Conservation (phyloP, 2,113 vertebrate species). For the Tetrao urogallus region DNA sequence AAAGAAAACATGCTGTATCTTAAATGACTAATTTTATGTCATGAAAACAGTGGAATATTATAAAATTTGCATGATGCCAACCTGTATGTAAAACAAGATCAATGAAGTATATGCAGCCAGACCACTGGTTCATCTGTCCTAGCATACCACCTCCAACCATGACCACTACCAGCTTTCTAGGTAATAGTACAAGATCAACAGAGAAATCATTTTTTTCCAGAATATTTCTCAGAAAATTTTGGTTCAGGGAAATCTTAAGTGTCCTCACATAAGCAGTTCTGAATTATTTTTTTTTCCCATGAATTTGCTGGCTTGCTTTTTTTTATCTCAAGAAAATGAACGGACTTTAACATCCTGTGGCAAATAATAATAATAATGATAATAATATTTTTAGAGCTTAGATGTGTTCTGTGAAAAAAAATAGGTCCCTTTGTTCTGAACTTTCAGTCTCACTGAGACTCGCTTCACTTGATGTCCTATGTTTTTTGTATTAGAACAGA, state of each 20-base stretch:
- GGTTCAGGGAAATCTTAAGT: neutral
- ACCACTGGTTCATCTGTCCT: neutral
- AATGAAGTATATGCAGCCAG: neutral
- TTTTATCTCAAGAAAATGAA: neutral
- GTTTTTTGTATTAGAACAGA: neutral
- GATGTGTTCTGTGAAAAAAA: neutral
- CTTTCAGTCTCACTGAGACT: neutral
- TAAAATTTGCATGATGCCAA: neutral
- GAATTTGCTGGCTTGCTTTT: neutral
- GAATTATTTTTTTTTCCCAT: neutral
- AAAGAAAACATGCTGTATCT: neutral
- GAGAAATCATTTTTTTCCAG: neutral
- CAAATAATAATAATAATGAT: neutral
- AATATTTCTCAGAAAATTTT: neutral
- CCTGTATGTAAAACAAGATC: neutral
- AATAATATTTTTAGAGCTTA: neutral
- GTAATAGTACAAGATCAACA: neutral
- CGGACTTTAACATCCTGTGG: neutral
- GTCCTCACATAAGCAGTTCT: neutral
- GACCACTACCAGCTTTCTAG: neutral
- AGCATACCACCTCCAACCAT: neutral
- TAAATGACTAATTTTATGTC: neutral
- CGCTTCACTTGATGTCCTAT: neutral
- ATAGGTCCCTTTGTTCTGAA: neutral
- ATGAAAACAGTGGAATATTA: neutral